Conservation (phyloP, 2,797 vertebrate genomes). For the Sebastes wilsoni region DNA sequence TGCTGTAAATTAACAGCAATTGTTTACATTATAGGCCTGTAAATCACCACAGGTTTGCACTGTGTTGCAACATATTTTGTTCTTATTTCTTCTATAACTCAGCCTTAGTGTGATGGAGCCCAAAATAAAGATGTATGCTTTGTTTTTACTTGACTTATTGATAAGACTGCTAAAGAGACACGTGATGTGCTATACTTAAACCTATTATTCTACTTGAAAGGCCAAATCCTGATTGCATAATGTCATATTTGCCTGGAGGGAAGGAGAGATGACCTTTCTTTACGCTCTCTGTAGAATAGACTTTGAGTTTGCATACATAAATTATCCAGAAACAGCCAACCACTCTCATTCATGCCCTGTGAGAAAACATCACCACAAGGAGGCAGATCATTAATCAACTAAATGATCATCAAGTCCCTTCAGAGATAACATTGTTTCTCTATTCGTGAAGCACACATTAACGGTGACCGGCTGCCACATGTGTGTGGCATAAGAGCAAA, state of each 20-base stretch:
- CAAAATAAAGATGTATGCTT: not conserved
- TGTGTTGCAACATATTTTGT: not conserved
- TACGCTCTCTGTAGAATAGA: not conserved
- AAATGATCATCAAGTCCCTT: constrained; percentile 9
- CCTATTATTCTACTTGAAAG: constrained; percentile 9
- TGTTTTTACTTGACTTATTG: not conserved
- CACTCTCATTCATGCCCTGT: not conserved
- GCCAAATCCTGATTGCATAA: constrained; percentile 22
- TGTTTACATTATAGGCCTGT: no score
- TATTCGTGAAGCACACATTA: constrained; percentile 22
- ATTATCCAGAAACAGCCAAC: not conserved
- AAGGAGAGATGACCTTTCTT: constrained; percentile 10
- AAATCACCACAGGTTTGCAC: not conserved
- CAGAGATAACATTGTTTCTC: constrained; percentile 3
- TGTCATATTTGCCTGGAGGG: constrained; percentile 12
- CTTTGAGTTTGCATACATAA: not conserved
- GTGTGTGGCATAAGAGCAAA: constrained; percentile 25
- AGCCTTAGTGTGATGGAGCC: not conserved
- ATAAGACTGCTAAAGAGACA: not conserved
- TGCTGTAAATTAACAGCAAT: no score
- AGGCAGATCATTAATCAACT: constrained; percentile 37
- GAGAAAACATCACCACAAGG: not conserved
- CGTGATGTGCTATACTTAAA: not conserved
- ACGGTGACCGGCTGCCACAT: not conserved
- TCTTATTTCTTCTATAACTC: not conserved